Evolutionary conservation across 1,140 invertebrate genomes (phyloP).

Genomic region (Camponotus floridanus): DNA sequence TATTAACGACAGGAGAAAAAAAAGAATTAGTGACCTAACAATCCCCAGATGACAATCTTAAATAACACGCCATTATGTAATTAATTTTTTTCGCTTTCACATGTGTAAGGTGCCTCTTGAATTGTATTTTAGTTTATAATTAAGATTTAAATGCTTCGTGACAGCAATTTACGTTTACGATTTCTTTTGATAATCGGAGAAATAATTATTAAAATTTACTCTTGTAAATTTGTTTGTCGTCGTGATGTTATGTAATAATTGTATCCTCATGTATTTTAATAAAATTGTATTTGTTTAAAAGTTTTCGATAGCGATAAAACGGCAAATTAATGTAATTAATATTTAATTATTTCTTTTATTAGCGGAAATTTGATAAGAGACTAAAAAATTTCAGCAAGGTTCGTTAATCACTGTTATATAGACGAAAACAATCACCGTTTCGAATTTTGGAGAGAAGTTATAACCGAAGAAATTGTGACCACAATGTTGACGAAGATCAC

Average conservation of each 20-base stretch:
- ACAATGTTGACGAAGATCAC: background rate
- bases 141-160: background rate
- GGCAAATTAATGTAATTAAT: slow-evolving; percentile 6
- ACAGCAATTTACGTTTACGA: background rate
- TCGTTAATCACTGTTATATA: background rate
- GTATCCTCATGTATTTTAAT: background rate
- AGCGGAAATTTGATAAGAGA: background rate
- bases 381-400: background rate
- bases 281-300: background rate
- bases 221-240: background rate
- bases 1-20: slow-evolving; percentile 26
- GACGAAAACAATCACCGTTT: background rate
- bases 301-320: background rate
- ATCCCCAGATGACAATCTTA: slow-evolving; percentile 8
- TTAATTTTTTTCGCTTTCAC: background rate
- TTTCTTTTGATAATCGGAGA: background rate
- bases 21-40: slow-evolving; percentile 42
- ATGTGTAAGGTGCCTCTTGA: too few relatives aligned
- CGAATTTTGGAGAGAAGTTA: background rate
- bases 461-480: background rate
- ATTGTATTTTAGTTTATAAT: background rate
- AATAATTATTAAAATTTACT: slow-evolving; percentile 13
- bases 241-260: background rate
- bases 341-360: background rate
- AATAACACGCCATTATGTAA: background rate